These are phyloP conservation scores for Reticulitermes speratus DNA, from an alignment of 1,140 invertebrate genomes.

Conservation along the genomic window DNA sequence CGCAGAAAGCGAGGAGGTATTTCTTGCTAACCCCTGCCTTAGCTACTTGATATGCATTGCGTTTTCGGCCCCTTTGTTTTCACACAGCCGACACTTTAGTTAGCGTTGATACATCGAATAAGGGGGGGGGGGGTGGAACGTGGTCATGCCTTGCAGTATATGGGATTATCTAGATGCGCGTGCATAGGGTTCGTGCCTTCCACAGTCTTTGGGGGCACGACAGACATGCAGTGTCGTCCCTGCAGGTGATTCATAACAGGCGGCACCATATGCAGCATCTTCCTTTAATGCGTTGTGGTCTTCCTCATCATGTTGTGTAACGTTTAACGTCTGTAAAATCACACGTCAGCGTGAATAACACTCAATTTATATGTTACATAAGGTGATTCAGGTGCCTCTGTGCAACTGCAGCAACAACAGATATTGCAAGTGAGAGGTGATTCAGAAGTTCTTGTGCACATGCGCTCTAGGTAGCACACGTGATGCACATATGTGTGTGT, in stretches of 20 bases:
- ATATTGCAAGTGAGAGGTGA: too few species aligned
- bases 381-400: too few species aligned
- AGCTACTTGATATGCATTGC: slow-evolving; percentile 26
- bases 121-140: not conserved
- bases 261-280: too few species aligned
- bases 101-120: slow-evolving; percentile 20
- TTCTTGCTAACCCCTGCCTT: slow-evolving; percentile 1
- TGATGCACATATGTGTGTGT: too few species aligned
- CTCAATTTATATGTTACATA: too few species aligned
- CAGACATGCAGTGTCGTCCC: not conserved
- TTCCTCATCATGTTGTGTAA: too few species aligned
- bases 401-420: too few species aligned
- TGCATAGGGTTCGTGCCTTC: not conserved
- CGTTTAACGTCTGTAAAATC: too few species aligned
- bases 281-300: too few species aligned
- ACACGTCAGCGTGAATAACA: too few species aligned
- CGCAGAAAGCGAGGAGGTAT: not conserved
- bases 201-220: not conserved
- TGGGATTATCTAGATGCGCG: not conserved
- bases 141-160: not conserved
- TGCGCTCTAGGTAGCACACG: too few species aligned
- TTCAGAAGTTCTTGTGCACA: too few species aligned
- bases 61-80: slow-evolving; percentile 19
- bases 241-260: not conserved
- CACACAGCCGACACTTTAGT: slow-evolving; percentile 21